These are phyloP conservation scores for Metopia argyrocephala DNA, from an alignment of 2,888 invertebrate species.

Conservation along the genomic window DNA sequence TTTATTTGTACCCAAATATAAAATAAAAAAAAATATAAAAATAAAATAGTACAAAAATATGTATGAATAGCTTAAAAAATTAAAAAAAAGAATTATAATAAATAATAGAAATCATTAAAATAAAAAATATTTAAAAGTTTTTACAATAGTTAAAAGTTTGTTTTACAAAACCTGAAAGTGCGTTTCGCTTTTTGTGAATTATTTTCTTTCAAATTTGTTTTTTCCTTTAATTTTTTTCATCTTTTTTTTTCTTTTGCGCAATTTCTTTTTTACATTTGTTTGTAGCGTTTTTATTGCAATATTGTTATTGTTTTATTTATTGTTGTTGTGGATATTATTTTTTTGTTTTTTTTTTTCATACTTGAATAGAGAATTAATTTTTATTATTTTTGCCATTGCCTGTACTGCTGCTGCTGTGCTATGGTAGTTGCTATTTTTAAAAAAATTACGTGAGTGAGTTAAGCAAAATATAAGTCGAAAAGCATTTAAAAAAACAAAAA, in stretches of 20 bases:
- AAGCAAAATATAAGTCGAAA: conserved; percentile 19
- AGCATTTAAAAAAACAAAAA: conserved; percentile 20
- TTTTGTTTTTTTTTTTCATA: conserved; percentile 2
- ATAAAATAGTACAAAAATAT: conserved; percentile 3
- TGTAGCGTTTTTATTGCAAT: neutral
- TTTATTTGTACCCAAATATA: conserved; percentile 29
- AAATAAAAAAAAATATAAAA: conserved; percentile 1
- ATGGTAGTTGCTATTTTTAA: conserved; percentile 36
- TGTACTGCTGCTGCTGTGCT: neutral
- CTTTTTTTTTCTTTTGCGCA: neutral
- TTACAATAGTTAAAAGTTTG: neutral
- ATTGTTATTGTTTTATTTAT: conserved; percentile 11
- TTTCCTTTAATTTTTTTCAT: neutral
- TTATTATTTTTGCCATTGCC: conserved; percentile 20
- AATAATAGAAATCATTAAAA: conserved; percentile 17
- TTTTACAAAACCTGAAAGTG: neutral
- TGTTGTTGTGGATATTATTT: too few relatives aligned
- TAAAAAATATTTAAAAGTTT: neutral
- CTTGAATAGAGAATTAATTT: conserved; percentile 32
- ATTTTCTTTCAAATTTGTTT: neutral
- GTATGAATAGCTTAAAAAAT: too few relatives aligned
- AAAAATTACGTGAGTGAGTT: conserved; percentile 57
- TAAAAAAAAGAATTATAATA: neutral
- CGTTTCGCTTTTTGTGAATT: neutral
- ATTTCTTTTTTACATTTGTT: neutral